Percentiles rank a stretch among this genome's conserved stretches.
Conservation (phyloP, 2,113 vertebrate genomes). For the Pycnonotus jocosus region DNA sequence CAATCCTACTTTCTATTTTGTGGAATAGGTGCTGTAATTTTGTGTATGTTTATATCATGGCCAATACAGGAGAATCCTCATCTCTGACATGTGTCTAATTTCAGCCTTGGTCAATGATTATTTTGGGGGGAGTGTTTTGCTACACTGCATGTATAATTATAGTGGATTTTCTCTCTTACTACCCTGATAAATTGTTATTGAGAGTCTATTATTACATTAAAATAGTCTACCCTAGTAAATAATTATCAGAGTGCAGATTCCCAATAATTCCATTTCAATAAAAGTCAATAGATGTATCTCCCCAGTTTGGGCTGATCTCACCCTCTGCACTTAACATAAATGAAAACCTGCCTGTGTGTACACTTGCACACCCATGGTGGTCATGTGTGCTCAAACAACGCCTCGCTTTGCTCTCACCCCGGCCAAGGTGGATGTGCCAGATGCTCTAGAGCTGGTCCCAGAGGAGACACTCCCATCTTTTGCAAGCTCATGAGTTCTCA, state of each 20-base stretch:
- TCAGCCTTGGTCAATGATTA: background rate
- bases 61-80: background rate
- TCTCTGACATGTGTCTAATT: background rate
- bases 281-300: background rate
- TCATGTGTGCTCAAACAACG: background rate
- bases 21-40: background rate
- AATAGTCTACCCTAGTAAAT: background rate
- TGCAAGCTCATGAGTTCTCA: background rate
- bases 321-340: background rate
- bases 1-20: background rate
- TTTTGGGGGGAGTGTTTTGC: background rate
- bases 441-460: background rate
- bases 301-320: background rate
- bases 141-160: background rate
- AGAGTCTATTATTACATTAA: background rate
- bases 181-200: background rate
- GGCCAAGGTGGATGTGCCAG: background rate
- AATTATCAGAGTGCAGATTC: background rate
- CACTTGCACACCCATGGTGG: accelerated
- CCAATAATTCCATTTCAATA: background rate
- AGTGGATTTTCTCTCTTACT: background rate
- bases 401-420: background rate
- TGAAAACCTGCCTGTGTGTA: background rate
- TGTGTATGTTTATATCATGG: background rate
- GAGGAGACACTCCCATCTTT: background rate